Conservation (phyloP, 2,113 vertebrate genomes). For the Anseranas semipalmata region DNA sequence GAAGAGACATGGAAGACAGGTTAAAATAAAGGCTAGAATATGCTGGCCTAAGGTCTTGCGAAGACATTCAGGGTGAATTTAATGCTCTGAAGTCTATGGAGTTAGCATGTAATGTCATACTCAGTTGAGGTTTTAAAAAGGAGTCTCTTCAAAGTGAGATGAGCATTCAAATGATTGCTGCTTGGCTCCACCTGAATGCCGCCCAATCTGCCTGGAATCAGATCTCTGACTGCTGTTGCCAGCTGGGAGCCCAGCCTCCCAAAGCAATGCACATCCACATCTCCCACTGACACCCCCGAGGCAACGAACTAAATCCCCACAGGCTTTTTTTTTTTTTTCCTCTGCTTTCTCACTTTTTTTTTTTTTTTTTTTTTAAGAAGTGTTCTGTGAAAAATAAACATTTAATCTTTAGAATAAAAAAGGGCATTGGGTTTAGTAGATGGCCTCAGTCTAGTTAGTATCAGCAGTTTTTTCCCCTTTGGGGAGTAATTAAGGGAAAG, state of each 20-base stretch:
- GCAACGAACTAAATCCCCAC: not conserved
- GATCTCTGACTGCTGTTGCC: accelerated
- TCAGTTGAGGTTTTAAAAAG: not conserved
- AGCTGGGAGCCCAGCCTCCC: not conserved
- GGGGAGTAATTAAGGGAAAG: constrained; percentile 66
- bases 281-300: not conserved
- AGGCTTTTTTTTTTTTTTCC: not conserved
- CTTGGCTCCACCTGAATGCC: not conserved
- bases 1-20: not conserved
- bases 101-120: not conserved
- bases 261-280: not conserved
- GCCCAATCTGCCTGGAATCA: not conserved
- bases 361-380: not conserved
- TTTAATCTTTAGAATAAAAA: constrained; percentile 19
- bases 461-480: constrained; percentile 35
- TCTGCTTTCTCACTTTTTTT: not conserved
- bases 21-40: not conserved
- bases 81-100: not conserved
- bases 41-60: not conserved
- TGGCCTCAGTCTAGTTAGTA: not conserved
- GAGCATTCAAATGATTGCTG: not conserved
- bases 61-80: not conserved
- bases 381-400: not conserved
- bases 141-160: not conserved
- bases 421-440: not conserved